Percentiles rank a stretch among this genome's conserved stretches.
These are phyloP conservation scores for Micronycteris hirsuta DNA, from an alignment of 2,113 vertebrate genomes.

Conservation along the genomic window DNA sequence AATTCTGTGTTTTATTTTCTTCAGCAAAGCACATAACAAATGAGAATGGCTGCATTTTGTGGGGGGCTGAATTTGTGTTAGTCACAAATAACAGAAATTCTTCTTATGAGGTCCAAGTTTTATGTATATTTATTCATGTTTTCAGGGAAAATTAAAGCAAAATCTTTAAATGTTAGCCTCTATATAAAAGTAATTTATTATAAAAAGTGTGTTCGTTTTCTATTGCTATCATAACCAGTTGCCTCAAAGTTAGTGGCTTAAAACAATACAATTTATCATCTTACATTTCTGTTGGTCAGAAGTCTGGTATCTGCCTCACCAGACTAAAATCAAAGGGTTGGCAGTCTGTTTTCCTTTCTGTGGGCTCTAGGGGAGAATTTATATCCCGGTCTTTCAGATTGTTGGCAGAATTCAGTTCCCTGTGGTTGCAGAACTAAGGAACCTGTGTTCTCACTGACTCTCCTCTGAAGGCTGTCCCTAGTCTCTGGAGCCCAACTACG, in stretches of 20 bases:
- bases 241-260: too few relatives aligned
- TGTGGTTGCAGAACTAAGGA: neutral
- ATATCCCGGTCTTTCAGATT: neutral
- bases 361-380: neutral
- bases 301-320: neutral
- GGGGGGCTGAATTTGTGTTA: neutral
- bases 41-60: neutral
- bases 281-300: neutral
- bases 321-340: neutral
- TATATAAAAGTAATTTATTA: neutral
- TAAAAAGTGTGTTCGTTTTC: neutral
- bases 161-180: neutral
- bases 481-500: neutral
- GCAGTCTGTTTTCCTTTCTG: neutral
- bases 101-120: neutral
- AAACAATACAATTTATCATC: neutral
- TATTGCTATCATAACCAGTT: neutral
- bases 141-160: neutral
- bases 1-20: neutral
- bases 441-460: neutral
- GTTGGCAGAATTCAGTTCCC: neutral
- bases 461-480: neutral
- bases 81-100: neutral
- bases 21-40: neutral
- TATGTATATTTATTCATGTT: neutral